phyloP scores from a whole-genome alignment of 2,888 invertebrate species.

The Euclidia mi region DNA sequence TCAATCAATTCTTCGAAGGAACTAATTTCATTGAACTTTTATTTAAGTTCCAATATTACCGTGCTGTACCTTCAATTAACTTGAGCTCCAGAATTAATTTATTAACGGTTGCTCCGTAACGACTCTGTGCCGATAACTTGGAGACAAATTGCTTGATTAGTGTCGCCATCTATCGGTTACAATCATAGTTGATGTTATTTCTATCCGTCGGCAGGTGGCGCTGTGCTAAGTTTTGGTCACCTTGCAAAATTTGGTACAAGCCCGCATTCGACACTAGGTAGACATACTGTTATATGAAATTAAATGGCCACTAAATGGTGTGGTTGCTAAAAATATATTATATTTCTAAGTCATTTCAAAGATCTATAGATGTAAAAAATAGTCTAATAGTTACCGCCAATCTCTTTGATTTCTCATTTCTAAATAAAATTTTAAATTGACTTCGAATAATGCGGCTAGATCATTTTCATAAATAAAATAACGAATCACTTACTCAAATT shows the following conservation, averaged over 20 bases:
- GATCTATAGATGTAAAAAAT: conserved; percentile 8
- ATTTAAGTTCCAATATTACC: no score
- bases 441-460: no score
- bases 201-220: conserved; percentile 36
- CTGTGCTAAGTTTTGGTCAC: conserved; percentile 23
- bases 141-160: conserved; percentile 16
- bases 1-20: no score
- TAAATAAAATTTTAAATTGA: conserved; percentile 1
- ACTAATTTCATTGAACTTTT: no score
- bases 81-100: background rate
- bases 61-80: no score
- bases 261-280: conserved; percentile 27
- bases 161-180: conserved; percentile 35
- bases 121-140: background rate
- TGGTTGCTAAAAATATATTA: conserved; percentile 12
- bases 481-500: no score
- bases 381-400: conserved; percentile 33
- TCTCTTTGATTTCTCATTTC: conserved; percentile 31
- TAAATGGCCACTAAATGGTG: conserved; percentile 24
- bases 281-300: conserved; percentile 24
- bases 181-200: conserved; percentile 43
- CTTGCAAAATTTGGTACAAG: conserved; percentile 16
- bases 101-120: background rate
- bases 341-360: conserved; percentile 19
- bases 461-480: no score